These are phyloP conservation scores for Microvelia longipes DNA, from an alignment of 1,140 invertebrate genomes.

Conservation along the genomic window DNA sequence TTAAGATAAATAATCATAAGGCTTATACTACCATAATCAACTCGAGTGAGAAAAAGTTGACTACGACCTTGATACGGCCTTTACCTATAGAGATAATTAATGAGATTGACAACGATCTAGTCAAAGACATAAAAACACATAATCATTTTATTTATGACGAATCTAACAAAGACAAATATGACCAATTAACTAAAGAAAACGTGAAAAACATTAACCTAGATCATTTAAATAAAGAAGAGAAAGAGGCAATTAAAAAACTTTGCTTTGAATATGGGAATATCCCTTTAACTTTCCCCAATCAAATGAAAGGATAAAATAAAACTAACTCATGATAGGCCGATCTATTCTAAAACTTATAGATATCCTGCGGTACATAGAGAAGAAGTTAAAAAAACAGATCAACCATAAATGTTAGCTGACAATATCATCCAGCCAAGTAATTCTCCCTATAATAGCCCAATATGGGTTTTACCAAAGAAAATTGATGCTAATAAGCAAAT, in stretches of 20 bases:
- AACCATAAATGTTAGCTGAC: neutral
- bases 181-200: neutral
- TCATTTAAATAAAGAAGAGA: neutral
- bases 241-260: neutral
- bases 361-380: neutral
- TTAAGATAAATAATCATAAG: neutral
- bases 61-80: neutral
- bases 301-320: neutral
- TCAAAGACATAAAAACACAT: neutral
- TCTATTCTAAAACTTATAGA: neutral
- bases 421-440: neutral
- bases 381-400: neutral
- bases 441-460: conserved; percentile 12
- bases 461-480: conserved; percentile 20
- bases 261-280: neutral
- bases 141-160: neutral
- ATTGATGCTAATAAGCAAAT: conserved; percentile 10
- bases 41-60: neutral
- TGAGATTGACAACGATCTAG: neutral
- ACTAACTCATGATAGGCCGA: neutral
- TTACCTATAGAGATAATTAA: neutral
- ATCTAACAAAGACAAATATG: neutral
- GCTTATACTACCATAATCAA: neutral
- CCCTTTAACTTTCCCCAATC: neutral
- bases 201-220: neutral